Conservation (phyloP, 2,888 invertebrate species). For the Leptinotarsa rubiginosa region DNA sequence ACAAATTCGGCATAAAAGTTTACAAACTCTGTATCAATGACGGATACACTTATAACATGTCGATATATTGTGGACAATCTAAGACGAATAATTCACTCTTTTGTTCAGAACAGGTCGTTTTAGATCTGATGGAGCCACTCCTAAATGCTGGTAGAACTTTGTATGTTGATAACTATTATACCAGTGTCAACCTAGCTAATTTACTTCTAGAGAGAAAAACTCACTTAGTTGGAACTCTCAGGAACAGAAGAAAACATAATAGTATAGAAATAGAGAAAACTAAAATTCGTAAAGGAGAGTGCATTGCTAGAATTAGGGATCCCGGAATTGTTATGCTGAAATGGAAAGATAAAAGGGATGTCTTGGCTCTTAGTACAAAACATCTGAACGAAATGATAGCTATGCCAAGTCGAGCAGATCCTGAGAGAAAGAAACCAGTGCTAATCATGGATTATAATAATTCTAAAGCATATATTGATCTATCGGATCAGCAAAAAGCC, state of each 20-base stretch:
- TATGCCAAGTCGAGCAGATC: slow-evolving; percentile 26
- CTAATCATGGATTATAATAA: slow-evolving; percentile 26
- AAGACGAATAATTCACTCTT: slow-evolving; percentile 11
- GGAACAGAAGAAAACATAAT: slow-evolving; percentile 21
- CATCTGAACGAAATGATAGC: slow-evolving; percentile 26
- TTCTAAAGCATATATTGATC: slow-evolving; percentile 22
- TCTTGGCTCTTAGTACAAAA: slow-evolving; percentile 26
- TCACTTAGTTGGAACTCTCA: slow-evolving; percentile 18
- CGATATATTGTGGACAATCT: slow-evolving; percentile 23
- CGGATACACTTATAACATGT: slow-evolving; percentile 26
- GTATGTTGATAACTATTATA: slow-evolving; percentile 15
- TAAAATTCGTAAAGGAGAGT: slow-evolving; percentile 21
- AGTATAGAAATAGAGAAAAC: slow-evolving; percentile 12
- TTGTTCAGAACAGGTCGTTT: slow-evolving; percentile 21
- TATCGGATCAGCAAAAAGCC: slow-evolving; percentile 29
- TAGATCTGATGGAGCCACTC: slow-evolving; percentile 11
- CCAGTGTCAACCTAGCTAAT: slow-evolving; percentile 16
- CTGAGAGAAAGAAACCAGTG: slow-evolving; percentile 25
- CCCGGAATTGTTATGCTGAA: slow-evolving; percentile 29
- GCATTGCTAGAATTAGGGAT: slow-evolving; percentile 24
- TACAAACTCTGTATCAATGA: slow-evolving; percentile 20
- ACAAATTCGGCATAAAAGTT: slow-evolving; percentile 20
- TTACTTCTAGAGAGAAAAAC: slow-evolving; percentile 23
- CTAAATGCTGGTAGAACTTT: slow-evolving; percentile 21
- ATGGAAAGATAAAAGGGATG: slow-evolving; percentile 26